Evolutionary conservation across 37 sponge, comb jelly and placozoan genomes (phyloP), one percentile per base, ranked within the genome.

Genomic region (Halichondria panicea): DNA sequence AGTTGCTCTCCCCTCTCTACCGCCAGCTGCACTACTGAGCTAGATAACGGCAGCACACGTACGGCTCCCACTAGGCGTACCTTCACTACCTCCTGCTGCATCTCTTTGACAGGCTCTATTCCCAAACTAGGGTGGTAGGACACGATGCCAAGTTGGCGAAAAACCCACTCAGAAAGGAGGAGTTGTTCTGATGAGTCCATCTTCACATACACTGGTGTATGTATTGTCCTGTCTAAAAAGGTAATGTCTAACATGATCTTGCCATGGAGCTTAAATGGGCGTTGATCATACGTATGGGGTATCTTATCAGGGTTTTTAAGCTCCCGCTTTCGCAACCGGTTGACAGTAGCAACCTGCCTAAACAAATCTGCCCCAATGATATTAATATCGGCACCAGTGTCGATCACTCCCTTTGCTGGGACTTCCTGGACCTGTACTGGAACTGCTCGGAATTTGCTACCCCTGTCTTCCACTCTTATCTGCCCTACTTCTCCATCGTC

Each of bases 331-430:
- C 25, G 22, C 25, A 55, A 7, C 8, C 56, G 56, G 56, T n/a
- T 25, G 4, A 27, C 56, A 55, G 67, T 32, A 3, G 67, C 67
- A 2, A 65, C 67, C 8, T 7, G 22, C 12, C 28, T 65, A 27
- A 65, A 65, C 3, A 65, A 32, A 0, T 64, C 41, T 8, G 61
- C 68, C 38, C 87, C 87, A 59, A 86, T 86, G 34, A 86, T 86
- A 4, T 74, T 79, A 34, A 86, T 73, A 62, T 86, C 81, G 4
- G 80, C 74, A 21, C 79, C 86, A 12, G 64, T 85, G 43, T 85
- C 80, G 2, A 79, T 63, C 8, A 65, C 42, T 65, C 67, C 67
- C 13, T 76, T 27, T 18, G 70, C 76, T 28, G 76, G 70, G 21
- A 75, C 84, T 21, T 68, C 84, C 54, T 66, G 69, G 5, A 83